Evolutionary conservation across 1,140 invertebrate species (phyloP), one percentile per base, ranked within the genome.

Genomic region (Bactericera cockerelli): DNA sequence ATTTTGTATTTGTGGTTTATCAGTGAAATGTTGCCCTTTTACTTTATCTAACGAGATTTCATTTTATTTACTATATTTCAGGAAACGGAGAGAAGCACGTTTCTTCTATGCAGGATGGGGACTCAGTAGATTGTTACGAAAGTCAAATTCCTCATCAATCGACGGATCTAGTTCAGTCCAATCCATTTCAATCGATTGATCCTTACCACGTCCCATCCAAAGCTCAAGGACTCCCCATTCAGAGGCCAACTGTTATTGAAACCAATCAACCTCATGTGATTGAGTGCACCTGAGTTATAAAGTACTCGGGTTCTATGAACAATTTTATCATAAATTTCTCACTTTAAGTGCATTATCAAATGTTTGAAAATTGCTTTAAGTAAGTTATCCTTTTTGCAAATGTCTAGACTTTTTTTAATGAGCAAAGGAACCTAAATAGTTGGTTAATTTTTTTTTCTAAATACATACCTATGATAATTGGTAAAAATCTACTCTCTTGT

Each of bases 171-270:
- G 42, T 49, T 49, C 42, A 49, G 19, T 10, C 4, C 19, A 49
- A 49, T 22, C 42, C 42, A 49, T 49, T 49, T 16, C 42, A 49
- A n/a, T n/a, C 42, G n/a, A 49, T 49, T 22, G 42, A 49, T 49
- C n/a, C 42, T 10, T 49, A 49, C 42, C 42, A 49, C 19, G n/a
- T 49, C 19, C 42, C 6, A 49, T 49, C 42, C 22, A 49, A 49
- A 49, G 8, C 42, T 10, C n/a, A 6, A 10, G 8, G 4, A 8
- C 8, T 10, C 6, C 42, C 42, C n/a, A 49, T 16, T 49, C 42
- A 49, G n/a, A 49, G 42, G 42, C 42, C 42, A 16, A 49, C 42
- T 10, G 42, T 49, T n/a, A 49, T 49, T 49, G 42, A 49, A n/a
- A 49, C 8, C 22, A 49, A 49, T 49, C 42, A 49, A 49, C 42